Conservation (phyloP, 2,113 vertebrate species). For the Cinclus cinclus region DNA sequence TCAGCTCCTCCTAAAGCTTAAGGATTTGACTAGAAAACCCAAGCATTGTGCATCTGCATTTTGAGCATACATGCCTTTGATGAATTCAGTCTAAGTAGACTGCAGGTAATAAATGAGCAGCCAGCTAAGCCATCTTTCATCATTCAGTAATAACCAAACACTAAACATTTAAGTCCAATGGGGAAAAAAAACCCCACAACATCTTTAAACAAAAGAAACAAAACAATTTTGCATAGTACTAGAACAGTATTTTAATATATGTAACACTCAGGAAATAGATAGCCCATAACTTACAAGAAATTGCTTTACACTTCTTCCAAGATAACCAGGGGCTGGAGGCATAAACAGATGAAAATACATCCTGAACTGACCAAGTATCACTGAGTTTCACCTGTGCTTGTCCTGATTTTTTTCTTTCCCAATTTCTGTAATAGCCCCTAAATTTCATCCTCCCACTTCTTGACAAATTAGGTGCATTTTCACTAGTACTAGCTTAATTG, state of each 20-base stretch:
- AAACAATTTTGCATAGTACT: neutral
- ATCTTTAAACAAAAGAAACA: neutral
- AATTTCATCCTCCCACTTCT: slow-evolving; percentile 28
- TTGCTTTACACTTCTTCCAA: neutral
- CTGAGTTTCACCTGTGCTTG: neutral
- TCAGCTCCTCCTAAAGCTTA: neutral
- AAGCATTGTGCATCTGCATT: neutral
- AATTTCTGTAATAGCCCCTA: neutral
- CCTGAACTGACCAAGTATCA: neutral
- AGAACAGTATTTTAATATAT: neutral
- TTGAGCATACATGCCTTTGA: neutral
- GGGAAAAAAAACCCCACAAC: neutral
- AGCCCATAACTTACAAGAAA: neutral
- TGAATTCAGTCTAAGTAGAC: neutral
- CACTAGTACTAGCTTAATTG: slow-evolving; percentile 20
- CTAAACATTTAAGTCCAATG: neutral
- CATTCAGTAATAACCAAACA: neutral
- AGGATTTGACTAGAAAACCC: neutral
- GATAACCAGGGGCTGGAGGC: neutral
- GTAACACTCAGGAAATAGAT: neutral
- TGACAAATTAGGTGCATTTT: slow-evolving; percentile 44
- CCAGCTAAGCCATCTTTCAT: neutral
- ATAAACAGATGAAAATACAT: neutral
- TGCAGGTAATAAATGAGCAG: neutral
- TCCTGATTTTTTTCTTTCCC: neutral